Conservation (phyloP, 2,888 invertebrate species). For the Spodoptera exigua region DNA sequence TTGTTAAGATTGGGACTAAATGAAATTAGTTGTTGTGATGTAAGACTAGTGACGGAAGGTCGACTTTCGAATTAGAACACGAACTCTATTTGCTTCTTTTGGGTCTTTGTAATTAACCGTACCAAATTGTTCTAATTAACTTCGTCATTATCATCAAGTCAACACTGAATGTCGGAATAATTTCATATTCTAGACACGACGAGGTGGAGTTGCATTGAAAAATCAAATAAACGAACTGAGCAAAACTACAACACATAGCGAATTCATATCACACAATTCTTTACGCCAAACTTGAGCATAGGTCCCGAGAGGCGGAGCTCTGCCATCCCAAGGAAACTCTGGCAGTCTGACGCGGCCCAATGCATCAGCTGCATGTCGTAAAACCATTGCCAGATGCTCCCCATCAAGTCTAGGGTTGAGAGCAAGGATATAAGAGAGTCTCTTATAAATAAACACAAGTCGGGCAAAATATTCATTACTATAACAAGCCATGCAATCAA, state of each 20-base stretch:
- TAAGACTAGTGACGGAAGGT: constrained; percentile 46
- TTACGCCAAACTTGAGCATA: constrained; percentile 54
- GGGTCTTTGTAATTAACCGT: constrained; percentile 55
- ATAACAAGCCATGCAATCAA: background rate
- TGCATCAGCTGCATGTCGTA: constrained; percentile 62
- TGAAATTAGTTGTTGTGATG: constrained; percentile 56
- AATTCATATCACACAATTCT: constrained; percentile 58
- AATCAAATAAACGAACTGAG: constrained; percentile 27
- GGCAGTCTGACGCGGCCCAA: constrained; percentile 54
- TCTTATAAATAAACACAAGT: background rate
- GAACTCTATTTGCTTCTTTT: constrained; percentile 70
- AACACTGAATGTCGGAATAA: constrained; percentile 3
- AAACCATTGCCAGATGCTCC: constrained; percentile 71
- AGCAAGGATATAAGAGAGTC: constrained; percentile 11
- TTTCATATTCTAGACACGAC: constrained; percentile 9
- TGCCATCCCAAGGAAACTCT: constrained; percentile 57
- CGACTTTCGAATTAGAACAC: constrained; percentile 61
- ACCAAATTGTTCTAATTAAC: constrained; percentile 49
- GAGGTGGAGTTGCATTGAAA: constrained; percentile 19
- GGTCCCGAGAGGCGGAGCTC: constrained; percentile 56
- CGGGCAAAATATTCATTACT: background rate
- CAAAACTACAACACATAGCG: constrained; percentile 36
- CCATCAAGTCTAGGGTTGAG: constrained; percentile 67
- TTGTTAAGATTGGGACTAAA: constrained; percentile 54
- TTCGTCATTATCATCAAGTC: constrained; percentile 28